phyloP scores from a whole-genome alignment of 2,113 vertebrate genomes.

The Aspiorhynchus laticeps region DNA sequence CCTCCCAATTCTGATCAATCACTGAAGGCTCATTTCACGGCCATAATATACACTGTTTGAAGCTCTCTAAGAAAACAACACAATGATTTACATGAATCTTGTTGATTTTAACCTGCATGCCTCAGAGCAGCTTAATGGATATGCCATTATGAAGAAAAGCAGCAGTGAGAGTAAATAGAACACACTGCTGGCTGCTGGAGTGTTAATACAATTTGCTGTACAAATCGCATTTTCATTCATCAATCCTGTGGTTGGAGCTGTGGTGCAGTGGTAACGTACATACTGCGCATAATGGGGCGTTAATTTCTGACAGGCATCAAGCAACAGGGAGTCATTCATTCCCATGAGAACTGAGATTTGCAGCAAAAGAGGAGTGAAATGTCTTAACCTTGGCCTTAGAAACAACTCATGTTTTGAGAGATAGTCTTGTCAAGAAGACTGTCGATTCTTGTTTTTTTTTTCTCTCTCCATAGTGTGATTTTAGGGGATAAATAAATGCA shows the following conservation, averaged over 20 bases:
- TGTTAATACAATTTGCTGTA: not conserved
- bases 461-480: not conserved
- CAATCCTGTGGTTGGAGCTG: not conserved
- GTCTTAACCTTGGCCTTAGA: not conserved
- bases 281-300: not conserved
- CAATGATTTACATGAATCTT: not conserved
- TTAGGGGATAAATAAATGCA: not conserved
- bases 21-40: not conserved
- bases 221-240: slow-evolving; percentile 19
- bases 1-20: not conserved
- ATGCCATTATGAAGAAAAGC: not conserved
- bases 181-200: not conserved
- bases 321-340: not conserved
- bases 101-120: slow-evolving; percentile 13
- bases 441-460: not conserved
- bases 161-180: slow-evolving; percentile 16
- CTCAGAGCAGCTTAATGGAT: slow-evolving; percentile 1
- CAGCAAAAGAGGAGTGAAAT: not conserved
- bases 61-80: slow-evolving; percentile 2
- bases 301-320: not conserved
- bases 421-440: not conserved
- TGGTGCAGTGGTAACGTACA: not conserved
- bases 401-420: not conserved
- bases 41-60: not conserved
- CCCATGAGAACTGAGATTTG: not conserved